Evolutionary conservation across 2,797 vertebrate genomes (phyloP).

Genomic region (Lepus townsendii): DNA sequence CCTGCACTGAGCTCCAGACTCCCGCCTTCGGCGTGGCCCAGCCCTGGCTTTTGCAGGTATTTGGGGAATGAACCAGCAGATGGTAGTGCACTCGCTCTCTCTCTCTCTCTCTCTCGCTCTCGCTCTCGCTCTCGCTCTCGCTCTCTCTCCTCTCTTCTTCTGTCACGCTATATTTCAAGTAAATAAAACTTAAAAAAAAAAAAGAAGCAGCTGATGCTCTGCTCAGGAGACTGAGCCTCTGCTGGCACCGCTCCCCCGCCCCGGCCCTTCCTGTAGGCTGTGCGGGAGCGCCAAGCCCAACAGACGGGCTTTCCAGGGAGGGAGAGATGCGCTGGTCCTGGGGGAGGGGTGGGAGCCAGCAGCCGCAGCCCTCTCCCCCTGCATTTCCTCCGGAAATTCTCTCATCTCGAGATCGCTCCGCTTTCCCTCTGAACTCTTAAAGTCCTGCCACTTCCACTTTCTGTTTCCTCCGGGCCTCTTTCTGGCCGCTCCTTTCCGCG

Average conservation of each 20-base stretch:
- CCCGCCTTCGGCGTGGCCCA: too few species aligned
- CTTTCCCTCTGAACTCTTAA: background rate
- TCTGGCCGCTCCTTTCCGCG: background rate
- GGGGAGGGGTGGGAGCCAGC: background rate
- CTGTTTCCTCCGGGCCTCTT: background rate
- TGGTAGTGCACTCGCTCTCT: too few species aligned
- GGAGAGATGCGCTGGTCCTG: rapidly evolving
- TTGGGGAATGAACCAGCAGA: too few species aligned
- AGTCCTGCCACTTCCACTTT: background rate
- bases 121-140: too few species aligned
- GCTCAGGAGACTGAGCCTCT: background rate
- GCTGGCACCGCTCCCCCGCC: rapidly evolving
- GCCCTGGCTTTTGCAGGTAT: too few species aligned
- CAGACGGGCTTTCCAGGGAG: background rate
- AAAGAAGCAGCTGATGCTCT: too few species aligned
- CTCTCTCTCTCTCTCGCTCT: too few species aligned
- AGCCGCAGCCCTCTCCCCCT: background rate
- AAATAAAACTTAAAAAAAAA: too few species aligned
- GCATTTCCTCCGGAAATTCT: conserved; percentile 60
- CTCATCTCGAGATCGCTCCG: background rate
- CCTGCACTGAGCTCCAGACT: too few species aligned
- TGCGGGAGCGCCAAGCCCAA: too few species aligned
- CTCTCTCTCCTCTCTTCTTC: too few species aligned
- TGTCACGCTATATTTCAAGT: too few species aligned
- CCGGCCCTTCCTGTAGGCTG: background rate